These are phyloP conservation scores for Drosophila kanekoi DNA, from an alignment of 2,888 invertebrate species.

Conservation along the genomic window DNA sequence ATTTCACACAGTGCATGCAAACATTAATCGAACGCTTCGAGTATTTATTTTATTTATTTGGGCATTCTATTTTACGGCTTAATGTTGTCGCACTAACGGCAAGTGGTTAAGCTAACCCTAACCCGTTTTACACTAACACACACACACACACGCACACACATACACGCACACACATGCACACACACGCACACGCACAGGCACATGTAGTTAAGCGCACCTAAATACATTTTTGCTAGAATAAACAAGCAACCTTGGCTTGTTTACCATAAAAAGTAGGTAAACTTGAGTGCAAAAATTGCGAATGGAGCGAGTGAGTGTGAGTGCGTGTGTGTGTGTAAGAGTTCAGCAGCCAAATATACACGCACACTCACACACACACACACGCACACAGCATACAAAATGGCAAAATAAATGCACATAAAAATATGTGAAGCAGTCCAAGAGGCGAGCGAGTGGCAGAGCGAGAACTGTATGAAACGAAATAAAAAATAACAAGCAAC, in stretches of 20 bases:
- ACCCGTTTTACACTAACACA: constrained; percentile 33
- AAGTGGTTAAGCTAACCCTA: constrained; percentile 38
- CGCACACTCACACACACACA: constrained; percentile 24
- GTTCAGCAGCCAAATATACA: constrained; percentile 37
- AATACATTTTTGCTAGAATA: constrained; percentile 82
- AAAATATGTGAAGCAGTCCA: constrained; percentile 67
- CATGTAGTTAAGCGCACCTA: constrained; percentile 77
- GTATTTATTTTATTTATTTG: constrained; percentile 63
- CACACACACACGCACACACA: constrained; percentile 9
- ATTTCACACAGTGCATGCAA: constrained; percentile 17
- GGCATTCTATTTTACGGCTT: constrained; percentile 40
- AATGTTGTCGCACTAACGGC: constrained; percentile 28
- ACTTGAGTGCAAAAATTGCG: constrained; percentile 81
- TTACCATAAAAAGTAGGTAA: constrained; percentile 82
- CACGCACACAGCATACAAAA: constrained; percentile 39
- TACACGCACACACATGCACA: too few relatives aligned
- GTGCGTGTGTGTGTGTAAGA: constrained; percentile 32
- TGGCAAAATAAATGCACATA: constrained; percentile 76
- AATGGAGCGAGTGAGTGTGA: constrained; percentile 41
- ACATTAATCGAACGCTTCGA: constrained; percentile 8
- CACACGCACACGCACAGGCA: constrained; percentile 19
- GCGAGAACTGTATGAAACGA: constrained; percentile 48
- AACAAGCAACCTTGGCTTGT: constrained; percentile 81
- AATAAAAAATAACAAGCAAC: constrained; percentile 66
- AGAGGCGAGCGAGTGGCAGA: constrained; percentile 30